These are phyloP conservation scores for Geothlypis trichas DNA, from an alignment of 2,113 vertebrate species.

Conservation along the genomic window DNA sequence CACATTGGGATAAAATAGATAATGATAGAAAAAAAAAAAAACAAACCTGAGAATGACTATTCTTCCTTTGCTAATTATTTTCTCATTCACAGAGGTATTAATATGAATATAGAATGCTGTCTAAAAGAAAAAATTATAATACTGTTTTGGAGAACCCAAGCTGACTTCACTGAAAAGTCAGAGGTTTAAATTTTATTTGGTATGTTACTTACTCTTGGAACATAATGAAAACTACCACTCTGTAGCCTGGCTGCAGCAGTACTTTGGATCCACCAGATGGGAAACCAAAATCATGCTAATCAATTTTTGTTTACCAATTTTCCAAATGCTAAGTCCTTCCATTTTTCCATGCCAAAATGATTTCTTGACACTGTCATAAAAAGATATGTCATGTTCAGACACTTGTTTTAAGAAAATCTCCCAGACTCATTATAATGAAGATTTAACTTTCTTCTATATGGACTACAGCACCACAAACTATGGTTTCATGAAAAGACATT, in stretches of 20 bases:
- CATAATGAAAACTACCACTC: not conserved
- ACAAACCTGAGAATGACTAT: not conserved
- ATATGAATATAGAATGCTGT: not conserved
- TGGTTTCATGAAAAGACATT: not conserved
- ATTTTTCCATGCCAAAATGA: not conserved
- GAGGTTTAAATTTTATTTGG: not conserved
- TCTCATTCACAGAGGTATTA: not conserved
- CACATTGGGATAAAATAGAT: not conserved
- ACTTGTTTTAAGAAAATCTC: not conserved
- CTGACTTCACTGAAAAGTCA: not conserved
- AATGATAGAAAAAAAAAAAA: not conserved
- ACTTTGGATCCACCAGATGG: not conserved
- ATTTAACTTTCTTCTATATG: not conserved
- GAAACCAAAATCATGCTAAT: not conserved
- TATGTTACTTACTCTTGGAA: not conserved
- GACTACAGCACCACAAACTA: not conserved
- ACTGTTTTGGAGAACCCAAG: not conserved
- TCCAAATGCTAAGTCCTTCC: not conserved
- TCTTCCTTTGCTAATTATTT: not conserved
- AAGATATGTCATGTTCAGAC: not conserved
- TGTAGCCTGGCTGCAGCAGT: not conserved
- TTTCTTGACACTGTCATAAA: not conserved
- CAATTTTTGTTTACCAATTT: not conserved
- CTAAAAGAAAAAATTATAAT: not conserved
- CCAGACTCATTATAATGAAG: not conserved